A percentile compares a stretch with the other conserved stretches of the same genome.
These are phyloP conservation scores for Cirrhinus mrigala DNA, from an alignment of 2,797 vertebrate species.

Conservation along the genomic window DNA sequence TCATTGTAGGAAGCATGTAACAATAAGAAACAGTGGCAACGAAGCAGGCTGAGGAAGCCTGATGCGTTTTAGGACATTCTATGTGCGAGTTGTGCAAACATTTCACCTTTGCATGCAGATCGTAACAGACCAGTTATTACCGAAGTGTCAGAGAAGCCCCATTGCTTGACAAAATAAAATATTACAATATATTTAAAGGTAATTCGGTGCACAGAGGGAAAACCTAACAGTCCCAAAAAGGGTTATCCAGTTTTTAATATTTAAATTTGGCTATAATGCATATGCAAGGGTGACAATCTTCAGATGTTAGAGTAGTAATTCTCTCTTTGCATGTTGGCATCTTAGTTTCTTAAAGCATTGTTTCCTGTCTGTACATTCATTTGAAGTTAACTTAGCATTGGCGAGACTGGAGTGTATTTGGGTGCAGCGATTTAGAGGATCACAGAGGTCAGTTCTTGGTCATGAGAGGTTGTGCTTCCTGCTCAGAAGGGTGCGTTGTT, in stretches of 20 bases:
- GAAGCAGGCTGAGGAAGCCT: constrained; percentile 1
- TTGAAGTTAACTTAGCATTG: constrained; percentile 27
- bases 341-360: constrained; percentile 22
- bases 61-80: constrained; percentile 11
- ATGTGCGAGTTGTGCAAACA: neutral
- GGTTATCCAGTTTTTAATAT: neutral
- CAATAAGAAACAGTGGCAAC: constrained; percentile 23
- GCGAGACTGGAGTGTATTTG: constrained; percentile 18
- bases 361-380: constrained; percentile 44
- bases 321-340: constrained; percentile 19
- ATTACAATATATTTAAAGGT: constrained; percentile 11
- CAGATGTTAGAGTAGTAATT: constrained; percentile 10
- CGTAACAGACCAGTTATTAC: neutral
- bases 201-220: neutral
- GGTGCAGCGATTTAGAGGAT: constrained; percentile 22
- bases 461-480: constrained; percentile 34
- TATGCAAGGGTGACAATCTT: constrained; percentile 13
- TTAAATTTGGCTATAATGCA: constrained; percentile 6
- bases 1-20: constrained; percentile 22
- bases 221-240: neutral
- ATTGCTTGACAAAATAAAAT: constrained; percentile 15
- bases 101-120: constrained; percentile 1
- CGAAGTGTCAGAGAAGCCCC: neutral
- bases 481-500: constrained; percentile 77
- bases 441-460: constrained; percentile 42